Evolutionary conservation across 2,888 invertebrate species (phyloP).

Genomic region (Gastracanthus pulcherrimus): DNA sequence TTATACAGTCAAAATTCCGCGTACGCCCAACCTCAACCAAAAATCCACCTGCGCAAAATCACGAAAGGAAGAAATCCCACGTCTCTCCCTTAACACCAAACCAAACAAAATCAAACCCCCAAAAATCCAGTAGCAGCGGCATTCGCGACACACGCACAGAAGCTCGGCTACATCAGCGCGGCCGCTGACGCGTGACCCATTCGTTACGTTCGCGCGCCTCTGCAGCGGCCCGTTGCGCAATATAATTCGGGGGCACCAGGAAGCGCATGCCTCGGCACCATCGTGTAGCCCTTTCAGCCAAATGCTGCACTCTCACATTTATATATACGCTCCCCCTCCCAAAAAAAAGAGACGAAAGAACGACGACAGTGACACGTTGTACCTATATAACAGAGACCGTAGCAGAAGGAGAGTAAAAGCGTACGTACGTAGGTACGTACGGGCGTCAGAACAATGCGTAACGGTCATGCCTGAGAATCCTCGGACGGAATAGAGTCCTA

Average conservation of each 20-base stretch:
- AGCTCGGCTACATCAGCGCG: not conserved
- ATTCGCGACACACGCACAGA: not conserved
- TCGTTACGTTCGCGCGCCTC: not conserved
- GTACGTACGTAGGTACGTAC: not conserved
- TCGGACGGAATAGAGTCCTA: no score
- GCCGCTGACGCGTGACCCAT: not conserved
- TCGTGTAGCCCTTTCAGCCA: no score
- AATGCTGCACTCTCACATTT: no score
- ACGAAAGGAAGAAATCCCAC: no score
- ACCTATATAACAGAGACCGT: not conserved
- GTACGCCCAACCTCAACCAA: no score
- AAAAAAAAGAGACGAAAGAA: no score
- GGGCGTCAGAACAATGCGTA: slow-evolving; percentile 61
- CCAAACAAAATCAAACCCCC: not conserved
- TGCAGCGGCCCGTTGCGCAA: no score
- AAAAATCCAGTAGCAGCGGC: not conserved
- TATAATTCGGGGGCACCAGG: slow-evolving; percentile 28
- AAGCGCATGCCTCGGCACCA: slow-evolving; percentile 13
- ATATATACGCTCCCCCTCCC: no score
- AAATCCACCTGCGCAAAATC: no score
- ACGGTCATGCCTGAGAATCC: slow-evolving; percentile 64
- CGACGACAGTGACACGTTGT: not conserved
- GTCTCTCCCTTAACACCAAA: not conserved
- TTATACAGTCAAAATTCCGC: no score
- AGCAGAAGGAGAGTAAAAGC: not conserved